Conservation (phyloP, 1,140 invertebrate species). For the Drosophila sucinea region DNA sequence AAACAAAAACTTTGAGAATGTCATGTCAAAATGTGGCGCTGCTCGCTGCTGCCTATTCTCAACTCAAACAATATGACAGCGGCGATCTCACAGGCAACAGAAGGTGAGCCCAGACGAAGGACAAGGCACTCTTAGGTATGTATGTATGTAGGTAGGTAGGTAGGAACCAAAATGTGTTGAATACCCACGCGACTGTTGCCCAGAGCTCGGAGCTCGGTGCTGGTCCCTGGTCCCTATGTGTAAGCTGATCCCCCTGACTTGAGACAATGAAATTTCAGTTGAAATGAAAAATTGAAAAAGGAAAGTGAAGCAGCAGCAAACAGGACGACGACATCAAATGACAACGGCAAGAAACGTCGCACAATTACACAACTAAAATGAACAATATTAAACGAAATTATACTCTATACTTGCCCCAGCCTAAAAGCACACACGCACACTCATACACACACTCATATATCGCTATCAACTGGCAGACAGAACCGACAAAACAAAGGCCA, state of each 20-base stretch:
- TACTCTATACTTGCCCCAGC: constrained; percentile 41
- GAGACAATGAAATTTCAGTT: constrained; percentile 49
- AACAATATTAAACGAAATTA: constrained; percentile 81
- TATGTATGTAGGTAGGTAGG: not conserved
- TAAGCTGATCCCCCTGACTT: constrained; percentile 64
- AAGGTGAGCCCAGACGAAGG: constrained; percentile 11
- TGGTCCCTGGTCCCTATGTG: constrained; percentile 16
- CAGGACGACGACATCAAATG: constrained; percentile 26
- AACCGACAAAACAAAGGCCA: constrained; percentile 68
- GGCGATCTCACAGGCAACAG: constrained; percentile 36
- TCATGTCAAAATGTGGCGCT: constrained; percentile 78
- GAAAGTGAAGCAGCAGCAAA: constrained; percentile 61
- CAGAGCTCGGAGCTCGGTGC: constrained; percentile 2
- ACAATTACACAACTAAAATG: constrained; percentile 81
- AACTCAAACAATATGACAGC: constrained; percentile 63
- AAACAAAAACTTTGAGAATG: constrained; percentile 49
- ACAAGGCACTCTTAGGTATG: not conserved
- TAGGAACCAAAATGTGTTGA: constrained; percentile 37
- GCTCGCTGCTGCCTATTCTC: constrained; percentile 44
- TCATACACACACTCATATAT: not conserved
- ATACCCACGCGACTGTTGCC: constrained; percentile 52
- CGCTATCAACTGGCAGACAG: constrained; percentile 42
- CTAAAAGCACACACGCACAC: not conserved
- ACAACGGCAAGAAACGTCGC: constrained; percentile 55
- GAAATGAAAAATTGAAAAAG: constrained; percentile 68